A percentile compares a stretch with the other conserved stretches of the same genome.
phyloP scores from a whole-genome alignment of 2,888 invertebrate species.

The Meghimatium bilineatum region DNA sequence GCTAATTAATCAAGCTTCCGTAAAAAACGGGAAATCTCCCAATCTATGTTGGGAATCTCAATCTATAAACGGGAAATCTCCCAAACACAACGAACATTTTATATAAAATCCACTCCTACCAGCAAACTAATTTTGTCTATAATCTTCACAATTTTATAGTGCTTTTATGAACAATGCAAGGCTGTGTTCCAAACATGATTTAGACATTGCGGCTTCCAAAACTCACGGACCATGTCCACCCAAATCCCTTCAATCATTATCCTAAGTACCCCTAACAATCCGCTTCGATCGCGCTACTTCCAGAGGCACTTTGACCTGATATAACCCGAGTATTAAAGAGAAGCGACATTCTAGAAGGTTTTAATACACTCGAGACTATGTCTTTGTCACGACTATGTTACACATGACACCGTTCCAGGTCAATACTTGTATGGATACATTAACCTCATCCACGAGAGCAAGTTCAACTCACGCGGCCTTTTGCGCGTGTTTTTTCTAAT shows the following conservation, averaged over 20 bases:
- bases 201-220: not conserved
- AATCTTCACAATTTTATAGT: no score
- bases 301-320: not conserved
- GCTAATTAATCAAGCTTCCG: no score
- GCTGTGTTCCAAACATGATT: not conserved
- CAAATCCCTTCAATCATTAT: not conserved
- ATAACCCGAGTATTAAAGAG: not conserved
- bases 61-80: no score
- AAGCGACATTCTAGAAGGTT: not conserved
- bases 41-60: no score
- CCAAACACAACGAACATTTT: no score
- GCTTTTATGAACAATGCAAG: not conserved
- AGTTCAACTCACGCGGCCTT: not conserved
- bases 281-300: not conserved
- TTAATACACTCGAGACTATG: not conserved
- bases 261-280: constrained; percentile 17
- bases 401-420: not conserved
- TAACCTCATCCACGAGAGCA: not conserved
- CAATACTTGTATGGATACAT: not conserved
- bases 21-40: no score
- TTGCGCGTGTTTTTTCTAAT: not conserved
- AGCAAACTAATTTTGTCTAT: no score
- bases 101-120: no score
- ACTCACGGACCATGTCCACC: not conserved
- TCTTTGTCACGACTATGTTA: constrained; percentile 12